Evolutionary conservation across 2,113 vertebrate genomes (phyloP).

Genomic region (Pyxicephalus adspersus): DNA sequence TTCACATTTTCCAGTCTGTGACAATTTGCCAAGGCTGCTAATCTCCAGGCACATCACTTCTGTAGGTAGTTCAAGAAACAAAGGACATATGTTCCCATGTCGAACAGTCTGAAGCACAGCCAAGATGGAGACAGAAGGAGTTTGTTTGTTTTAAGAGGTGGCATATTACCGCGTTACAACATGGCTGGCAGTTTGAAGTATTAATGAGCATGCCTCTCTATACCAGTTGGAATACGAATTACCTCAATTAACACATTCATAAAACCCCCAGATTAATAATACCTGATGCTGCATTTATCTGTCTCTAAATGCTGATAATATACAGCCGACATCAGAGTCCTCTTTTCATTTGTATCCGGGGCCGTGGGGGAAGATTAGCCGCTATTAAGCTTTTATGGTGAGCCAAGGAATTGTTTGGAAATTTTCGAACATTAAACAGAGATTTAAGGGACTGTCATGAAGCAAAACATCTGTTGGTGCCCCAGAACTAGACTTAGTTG

Average conservation of each 20-base stretch:
- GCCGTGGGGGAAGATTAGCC: background rate
- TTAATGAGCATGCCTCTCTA: background rate
- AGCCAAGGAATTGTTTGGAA: background rate
- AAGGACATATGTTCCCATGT: conserved; percentile 54
- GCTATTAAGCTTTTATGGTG: background rate
- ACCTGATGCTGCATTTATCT: conserved; percentile 11
- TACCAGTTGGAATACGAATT: conserved; percentile 27
- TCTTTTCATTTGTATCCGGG: background rate
- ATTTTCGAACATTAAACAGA: background rate
- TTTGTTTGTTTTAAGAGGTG: conserved; percentile 64
- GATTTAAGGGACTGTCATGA: background rate
- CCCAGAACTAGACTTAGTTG: too few species aligned
- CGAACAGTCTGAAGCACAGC: conserved; percentile 58
- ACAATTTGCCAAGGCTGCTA: conserved; percentile 59
- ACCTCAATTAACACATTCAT: conserved; percentile 51
- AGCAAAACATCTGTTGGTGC: background rate
- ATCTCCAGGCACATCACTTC: conserved; percentile 45
- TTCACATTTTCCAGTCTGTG: conserved; percentile 55
- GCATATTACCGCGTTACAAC: conserved; percentile 30
- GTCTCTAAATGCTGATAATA: conserved; percentile 15
- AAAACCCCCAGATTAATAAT: conserved; percentile 37
- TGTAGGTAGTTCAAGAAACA: conserved; percentile 54
- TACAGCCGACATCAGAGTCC: background rate
- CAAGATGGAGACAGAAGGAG: conserved; percentile 62
- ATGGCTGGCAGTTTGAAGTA: conserved; percentile 20